Conservation (phyloP, 2,797 vertebrate genomes). For the Melanotaenia nigrans region DNA sequence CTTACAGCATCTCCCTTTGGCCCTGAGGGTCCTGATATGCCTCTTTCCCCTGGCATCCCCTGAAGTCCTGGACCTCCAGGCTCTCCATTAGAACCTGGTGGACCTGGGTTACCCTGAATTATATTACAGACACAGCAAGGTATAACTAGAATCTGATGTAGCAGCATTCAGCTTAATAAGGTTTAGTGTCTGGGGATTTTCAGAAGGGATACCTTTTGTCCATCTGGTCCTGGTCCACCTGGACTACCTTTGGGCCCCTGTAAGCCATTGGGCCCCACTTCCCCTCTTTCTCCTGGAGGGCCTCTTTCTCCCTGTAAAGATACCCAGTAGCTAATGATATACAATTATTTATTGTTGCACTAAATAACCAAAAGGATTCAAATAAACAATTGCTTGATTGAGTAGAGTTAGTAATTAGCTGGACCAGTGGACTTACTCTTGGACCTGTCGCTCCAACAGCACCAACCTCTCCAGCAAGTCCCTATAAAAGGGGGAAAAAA, state of each 20-base stretch:
- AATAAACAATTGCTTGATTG: neutral
- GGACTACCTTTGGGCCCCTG: constrained; percentile 92
- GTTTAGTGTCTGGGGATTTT: neutral
- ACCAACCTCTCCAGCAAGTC: constrained; percentile 94
- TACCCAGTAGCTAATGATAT: neutral
- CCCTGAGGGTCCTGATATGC: constrained; percentile 75
- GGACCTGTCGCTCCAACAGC: constrained; percentile 86
- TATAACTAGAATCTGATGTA: neutral
- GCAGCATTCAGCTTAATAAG: neutral
- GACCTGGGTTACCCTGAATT: constrained; percentile 88
- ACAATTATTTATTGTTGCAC: neutral
- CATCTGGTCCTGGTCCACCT: constrained; percentile 92
- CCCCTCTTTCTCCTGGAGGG: constrained; percentile 94
- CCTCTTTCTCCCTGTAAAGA: constrained; percentile 92
- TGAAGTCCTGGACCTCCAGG: constrained; percentile 91
- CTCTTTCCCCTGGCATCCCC: constrained; percentile 85
- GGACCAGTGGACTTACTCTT: constrained; percentile 82
- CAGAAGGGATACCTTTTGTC: constrained; percentile 74
- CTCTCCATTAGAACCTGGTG: constrained; percentile 87
- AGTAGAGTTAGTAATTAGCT: neutral
- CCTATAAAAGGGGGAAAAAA: constrained; percentile 77
- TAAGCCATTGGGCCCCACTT: constrained; percentile 88
- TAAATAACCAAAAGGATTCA: neutral
- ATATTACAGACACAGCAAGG: neutral
- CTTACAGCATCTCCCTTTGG: constrained; percentile 90